Evolutionary conservation across 37 sponge, comb jelly and placozoan species (phyloP).

Genomic region (Dysidea cf. avara): DNA sequence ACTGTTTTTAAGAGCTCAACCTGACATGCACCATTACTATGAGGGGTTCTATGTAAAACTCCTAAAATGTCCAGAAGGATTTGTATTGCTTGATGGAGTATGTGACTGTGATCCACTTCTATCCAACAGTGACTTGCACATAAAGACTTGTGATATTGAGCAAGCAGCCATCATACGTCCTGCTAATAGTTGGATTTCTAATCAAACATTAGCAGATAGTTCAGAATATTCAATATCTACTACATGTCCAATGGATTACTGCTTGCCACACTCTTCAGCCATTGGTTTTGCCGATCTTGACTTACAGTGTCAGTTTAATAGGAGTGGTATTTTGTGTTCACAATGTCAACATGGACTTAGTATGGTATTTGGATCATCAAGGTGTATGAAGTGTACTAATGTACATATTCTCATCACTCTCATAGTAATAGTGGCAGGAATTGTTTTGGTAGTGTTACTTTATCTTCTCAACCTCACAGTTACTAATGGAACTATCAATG

Average conservation of each 20-base stretch:
- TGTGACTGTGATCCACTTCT: slow-evolving; percentile 7
- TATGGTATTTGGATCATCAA: slow-evolving; percentile 20
- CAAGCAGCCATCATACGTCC: too few species aligned
- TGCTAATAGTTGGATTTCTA: too few species aligned
- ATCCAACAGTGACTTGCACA: too few species aligned
- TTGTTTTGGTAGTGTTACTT: slow-evolving; percentile 4
- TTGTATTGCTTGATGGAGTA: neutral
- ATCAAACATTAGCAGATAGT: too few species aligned
- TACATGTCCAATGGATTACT: slow-evolving; percentile 22
- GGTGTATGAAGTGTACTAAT: slow-evolving; percentile 16
- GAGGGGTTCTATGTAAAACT: neutral
- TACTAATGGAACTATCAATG: too few species aligned
- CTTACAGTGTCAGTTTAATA: slow-evolving; percentile 12
- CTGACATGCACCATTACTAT: too few species aligned
- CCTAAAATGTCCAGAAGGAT: neutral
- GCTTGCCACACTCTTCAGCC: neutral
- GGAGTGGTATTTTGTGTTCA: slow-evolving; percentile 11
- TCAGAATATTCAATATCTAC: too few species aligned
- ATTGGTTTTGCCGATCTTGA: slow-evolving; percentile 1
- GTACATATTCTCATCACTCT: neutral
- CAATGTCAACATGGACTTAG: neutral
- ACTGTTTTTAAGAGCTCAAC: too few species aligned
- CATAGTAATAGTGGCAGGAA: neutral
- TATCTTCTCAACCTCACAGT: too few species aligned
- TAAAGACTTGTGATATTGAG: neutral